Conservation (phyloP, 2,888 invertebrate species). For the Atethmia centrago region DNA sequence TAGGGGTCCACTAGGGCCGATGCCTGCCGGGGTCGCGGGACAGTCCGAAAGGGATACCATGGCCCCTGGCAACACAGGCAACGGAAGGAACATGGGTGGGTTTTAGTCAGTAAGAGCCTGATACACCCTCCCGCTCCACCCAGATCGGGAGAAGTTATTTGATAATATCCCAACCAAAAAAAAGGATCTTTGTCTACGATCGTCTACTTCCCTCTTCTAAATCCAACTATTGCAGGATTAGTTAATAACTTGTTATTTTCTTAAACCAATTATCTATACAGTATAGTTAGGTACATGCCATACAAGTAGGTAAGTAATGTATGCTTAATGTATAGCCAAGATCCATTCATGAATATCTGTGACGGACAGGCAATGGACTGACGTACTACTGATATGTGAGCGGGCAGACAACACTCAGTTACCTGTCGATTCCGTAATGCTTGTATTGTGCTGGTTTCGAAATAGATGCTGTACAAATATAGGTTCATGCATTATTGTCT, state of each 20-base stretch:
- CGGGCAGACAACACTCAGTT: slow-evolving; percentile 10
- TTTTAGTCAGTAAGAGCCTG: too few species aligned
- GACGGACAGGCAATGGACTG: slow-evolving; percentile 4
- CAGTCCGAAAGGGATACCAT: too few species aligned
- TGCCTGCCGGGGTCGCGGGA: too few species aligned
- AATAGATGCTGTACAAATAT: slow-evolving; percentile 4
- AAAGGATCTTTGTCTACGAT: neutral
- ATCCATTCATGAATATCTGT: slow-evolving; percentile 19
- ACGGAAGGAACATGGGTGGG: too few species aligned
- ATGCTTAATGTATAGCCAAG: neutral
- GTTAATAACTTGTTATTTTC: too few species aligned
- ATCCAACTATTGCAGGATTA: neutral
- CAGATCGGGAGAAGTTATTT: too few species aligned
- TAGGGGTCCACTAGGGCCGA: too few species aligned
- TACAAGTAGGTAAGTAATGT: neutral
- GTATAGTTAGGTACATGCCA: too few species aligned
- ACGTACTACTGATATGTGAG: neutral
- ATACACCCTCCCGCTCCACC: too few species aligned
- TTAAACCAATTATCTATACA: too few species aligned
- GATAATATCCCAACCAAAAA: too few species aligned
- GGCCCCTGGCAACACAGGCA: too few species aligned
- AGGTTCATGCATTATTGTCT: neutral
- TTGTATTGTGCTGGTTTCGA: neutral
- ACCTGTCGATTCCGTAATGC: slow-evolving; percentile 1
- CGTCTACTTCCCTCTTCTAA: neutral